A percentile compares a stretch with the other conserved stretches of the same genome.
Conservation (phyloP, 2,113 vertebrate genomes). For the Dicerorhinus sumatrensis region DNA sequence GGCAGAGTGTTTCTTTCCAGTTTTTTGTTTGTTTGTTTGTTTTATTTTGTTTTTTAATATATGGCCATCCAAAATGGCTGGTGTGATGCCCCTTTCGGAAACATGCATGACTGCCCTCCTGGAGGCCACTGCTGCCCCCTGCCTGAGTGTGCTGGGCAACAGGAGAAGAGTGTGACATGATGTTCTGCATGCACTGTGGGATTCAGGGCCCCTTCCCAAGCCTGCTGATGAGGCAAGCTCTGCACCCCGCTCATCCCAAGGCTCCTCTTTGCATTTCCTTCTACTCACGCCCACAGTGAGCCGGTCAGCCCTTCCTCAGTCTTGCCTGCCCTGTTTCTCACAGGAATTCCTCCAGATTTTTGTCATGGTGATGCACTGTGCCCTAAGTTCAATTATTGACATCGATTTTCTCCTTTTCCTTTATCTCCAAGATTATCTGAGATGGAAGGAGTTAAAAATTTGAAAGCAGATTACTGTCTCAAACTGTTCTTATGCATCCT, state of each 20-base stretch:
- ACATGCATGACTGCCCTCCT: no score
- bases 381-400: background rate
- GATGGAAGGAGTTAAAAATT: no score
- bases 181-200: background rate
- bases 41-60: background rate
- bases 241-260: accelerated
- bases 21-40: background rate
- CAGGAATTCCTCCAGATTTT: background rate
- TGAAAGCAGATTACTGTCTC: background rate
- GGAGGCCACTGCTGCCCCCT: no score
- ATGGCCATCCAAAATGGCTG: accelerated
- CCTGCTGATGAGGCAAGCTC: accelerated
- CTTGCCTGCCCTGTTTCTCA: background rate
- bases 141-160: accelerated
- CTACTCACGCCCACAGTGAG: accelerated
- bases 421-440: background rate
- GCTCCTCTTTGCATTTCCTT: background rate
- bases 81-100: accelerated
- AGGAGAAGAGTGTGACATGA: background rate
- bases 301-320: background rate
- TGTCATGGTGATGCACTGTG: background rate
- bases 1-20: no score
- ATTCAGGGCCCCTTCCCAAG: background rate
- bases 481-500: background rate
- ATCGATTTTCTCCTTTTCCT: background rate